These are phyloP conservation scores for Oophaga pumilio DNA, from an alignment of 2,113 vertebrate genomes.

Conservation along the genomic window DNA sequence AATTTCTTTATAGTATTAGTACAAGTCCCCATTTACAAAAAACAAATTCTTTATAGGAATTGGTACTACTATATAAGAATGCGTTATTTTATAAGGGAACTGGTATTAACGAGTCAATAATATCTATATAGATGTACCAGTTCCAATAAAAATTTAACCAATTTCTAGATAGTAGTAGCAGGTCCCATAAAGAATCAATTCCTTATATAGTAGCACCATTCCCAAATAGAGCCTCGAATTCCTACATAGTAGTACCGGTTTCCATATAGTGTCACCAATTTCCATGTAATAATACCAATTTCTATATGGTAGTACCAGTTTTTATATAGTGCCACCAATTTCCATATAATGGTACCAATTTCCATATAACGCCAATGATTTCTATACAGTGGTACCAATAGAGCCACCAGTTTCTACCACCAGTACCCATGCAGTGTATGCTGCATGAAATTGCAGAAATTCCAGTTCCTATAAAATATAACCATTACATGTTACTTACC, in stretches of 20 bases:
- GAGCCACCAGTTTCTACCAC: background rate
- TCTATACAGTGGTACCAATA: background rate
- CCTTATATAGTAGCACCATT: background rate
- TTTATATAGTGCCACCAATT: background rate
- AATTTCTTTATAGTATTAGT: no score
- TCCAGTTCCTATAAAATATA: background rate
- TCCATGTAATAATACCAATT: background rate
- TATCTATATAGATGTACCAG: no score
- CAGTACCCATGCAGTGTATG: background rate
- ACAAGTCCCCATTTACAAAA: no score
- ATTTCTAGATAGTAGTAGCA: background rate
- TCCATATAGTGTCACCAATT: background rate
- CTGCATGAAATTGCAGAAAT: no score
- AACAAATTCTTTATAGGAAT: no score
- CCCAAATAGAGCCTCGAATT: background rate
- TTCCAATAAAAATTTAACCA: no score
- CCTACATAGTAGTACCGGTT: background rate
- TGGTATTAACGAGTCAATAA: no score
- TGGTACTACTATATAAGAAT: no score
- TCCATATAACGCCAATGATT: background rate
- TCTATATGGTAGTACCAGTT: no score
- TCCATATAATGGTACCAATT: background rate
- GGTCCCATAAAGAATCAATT: background rate
- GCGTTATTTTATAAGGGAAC: no score
- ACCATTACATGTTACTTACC: conserved; percentile 72